A percentile compares a stretch with the other conserved stretches of the same genome.
Conservation (phyloP, 2,797 vertebrate species). For the Rhinatrema bivittatum region DNA sequence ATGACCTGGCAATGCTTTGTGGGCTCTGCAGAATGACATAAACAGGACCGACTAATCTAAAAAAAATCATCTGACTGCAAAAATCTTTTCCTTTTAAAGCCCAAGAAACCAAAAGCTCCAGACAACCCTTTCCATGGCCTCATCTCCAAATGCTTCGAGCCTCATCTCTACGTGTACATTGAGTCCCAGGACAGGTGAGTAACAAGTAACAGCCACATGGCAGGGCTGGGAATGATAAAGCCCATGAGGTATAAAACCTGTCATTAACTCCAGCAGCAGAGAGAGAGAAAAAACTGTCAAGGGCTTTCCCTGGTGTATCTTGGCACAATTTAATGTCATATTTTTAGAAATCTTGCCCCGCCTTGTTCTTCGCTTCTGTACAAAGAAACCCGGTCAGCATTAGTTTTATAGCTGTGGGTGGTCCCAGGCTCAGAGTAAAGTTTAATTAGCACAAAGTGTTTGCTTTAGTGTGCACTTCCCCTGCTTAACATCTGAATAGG, state of each 20-base stretch:
- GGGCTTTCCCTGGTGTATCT: neutral
- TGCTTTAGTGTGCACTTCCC: conserved; percentile 1
- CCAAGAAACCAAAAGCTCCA: conserved; percentile 86
- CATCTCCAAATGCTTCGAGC: conserved; percentile 97
- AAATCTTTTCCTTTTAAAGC: conserved; percentile 60
- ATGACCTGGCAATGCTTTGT: too few relatives aligned
- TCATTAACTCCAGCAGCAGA: too few relatives aligned
- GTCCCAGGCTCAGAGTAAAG: conserved; percentile 43
- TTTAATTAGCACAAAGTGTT: conserved; percentile 40
- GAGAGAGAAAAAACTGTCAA: neutral
- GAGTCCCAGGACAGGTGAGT: conserved; percentile 98
- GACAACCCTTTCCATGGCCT: conserved; percentile 97
- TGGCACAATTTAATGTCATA: conserved; percentile 6
- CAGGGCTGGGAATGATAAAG: too few relatives aligned
- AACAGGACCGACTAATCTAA: too few relatives aligned
- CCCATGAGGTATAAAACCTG: too few relatives aligned
- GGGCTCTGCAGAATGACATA: too few relatives aligned
- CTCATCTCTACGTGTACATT: conserved; percentile 96
- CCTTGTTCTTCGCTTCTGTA: conserved; percentile 28
- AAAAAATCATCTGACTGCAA: too few relatives aligned
- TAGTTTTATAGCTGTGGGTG: conserved; percentile 63
- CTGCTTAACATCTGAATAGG: neutral
- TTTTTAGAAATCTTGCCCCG: conserved; percentile 39
- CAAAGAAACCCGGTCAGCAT: conserved; percentile 67
- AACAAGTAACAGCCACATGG: neutral